Evolutionary conservation across 2,113 vertebrate species (phyloP).

Genomic region (Microcebus lehilahytsara): DNA sequence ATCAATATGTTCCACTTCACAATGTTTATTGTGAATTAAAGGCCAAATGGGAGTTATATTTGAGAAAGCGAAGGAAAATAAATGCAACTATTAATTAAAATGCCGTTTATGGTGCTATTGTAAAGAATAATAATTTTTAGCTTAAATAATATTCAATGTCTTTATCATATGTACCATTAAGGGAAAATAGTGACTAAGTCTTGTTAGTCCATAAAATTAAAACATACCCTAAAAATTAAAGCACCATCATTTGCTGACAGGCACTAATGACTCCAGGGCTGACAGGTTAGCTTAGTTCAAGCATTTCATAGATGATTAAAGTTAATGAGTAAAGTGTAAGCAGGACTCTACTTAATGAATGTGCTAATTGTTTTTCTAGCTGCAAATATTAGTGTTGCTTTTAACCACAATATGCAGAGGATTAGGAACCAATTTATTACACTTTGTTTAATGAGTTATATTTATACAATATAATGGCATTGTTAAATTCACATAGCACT

Average conservation of each 20-base stretch:
- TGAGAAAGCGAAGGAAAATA: neutral
- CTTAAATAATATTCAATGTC: constrained; percentile 55
- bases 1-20: neutral
- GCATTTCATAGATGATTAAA: constrained; percentile 75
- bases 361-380: constrained; percentile 77
- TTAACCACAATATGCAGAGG: constrained; percentile 73
- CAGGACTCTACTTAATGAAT: constrained; percentile 75
- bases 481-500: constrained; percentile 58
- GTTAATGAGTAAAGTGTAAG: constrained; percentile 73
- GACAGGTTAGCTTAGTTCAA: constrained; percentile 71
- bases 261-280: constrained; percentile 63
- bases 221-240: constrained; percentile 64
- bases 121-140: constrained; percentile 45
- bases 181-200: constrained; percentile 34
- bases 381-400: constrained; percentile 74
- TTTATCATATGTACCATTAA: constrained; percentile 44
- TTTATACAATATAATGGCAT: constrained; percentile 68
- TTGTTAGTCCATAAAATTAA: constrained; percentile 63
- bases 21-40: constrained; percentile 42
- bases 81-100: constrained; percentile 35
- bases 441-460: constrained; percentile 71
- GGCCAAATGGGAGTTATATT: constrained; percentile 3
- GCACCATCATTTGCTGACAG: constrained; percentile 62
- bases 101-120: neutral
- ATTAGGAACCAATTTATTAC: constrained; percentile 75